phyloP scores from a whole-genome alignment of 2,888 invertebrate species.

The Leptinotarsa tumamoca region DNA sequence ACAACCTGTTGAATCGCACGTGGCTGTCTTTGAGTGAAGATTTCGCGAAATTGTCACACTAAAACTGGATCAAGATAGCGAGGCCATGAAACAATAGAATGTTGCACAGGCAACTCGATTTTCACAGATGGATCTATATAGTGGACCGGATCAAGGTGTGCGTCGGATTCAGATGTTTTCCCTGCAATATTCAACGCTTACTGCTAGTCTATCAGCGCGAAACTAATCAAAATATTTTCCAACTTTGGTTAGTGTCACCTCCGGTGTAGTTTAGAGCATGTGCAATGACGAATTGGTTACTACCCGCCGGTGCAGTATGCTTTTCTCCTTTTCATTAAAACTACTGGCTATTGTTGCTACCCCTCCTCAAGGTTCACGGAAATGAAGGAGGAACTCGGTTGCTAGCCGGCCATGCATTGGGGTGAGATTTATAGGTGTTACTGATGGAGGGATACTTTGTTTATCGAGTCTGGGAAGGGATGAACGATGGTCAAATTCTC shows the following conservation, averaged over 20 bases:
- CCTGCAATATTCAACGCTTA: conserved; percentile 28
- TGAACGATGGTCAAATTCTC: neutral
- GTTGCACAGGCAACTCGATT: neutral
- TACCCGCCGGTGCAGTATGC: conserved; percentile 47
- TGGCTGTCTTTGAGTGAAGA: conserved; percentile 28
- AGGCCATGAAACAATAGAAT: neutral
- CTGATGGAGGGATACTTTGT: neutral
- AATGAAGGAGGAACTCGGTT: conserved; percentile 26
- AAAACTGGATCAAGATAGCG: neutral
- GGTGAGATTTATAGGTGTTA: neutral
- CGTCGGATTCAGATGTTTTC: neutral
- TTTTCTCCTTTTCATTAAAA: conserved; percentile 57
- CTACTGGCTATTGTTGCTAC: conserved; percentile 52
- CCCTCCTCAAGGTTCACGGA: conserved; percentile 18
- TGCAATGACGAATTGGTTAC: conserved; percentile 60
- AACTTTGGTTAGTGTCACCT: conserved; percentile 60
- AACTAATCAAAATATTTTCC: conserved; percentile 65
- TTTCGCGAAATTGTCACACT: neutral
- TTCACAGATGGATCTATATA: neutral
- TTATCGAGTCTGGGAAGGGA: neutral
- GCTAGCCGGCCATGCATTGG: conserved; percentile 12
- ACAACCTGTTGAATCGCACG: conserved; percentile 57
- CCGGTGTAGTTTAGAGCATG: conserved; percentile 60
- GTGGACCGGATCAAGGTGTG: neutral
- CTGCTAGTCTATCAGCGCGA: conserved; percentile 52